Percentiles rank a stretch among this genome's conserved stretches.
phyloP scores from a whole-genome alignment of 2,113 vertebrate species.

The Conger conger region DNA sequence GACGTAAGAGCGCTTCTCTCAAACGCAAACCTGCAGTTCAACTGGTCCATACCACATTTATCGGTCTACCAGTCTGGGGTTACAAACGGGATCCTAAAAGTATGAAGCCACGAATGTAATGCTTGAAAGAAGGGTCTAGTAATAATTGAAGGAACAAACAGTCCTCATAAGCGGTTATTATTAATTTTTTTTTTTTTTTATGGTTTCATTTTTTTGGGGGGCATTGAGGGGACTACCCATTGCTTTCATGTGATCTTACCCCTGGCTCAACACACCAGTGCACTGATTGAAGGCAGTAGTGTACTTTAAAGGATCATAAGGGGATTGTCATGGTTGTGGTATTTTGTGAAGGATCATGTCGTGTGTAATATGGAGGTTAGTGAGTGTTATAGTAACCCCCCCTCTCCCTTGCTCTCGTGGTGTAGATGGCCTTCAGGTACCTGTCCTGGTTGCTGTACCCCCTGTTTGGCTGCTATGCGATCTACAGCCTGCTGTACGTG shows the following conservation, averaged over 20 bases:
- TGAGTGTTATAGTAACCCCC: neutral
- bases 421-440: constrained; percentile 92
- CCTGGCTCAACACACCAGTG: too few relatives aligned
- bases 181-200: too few relatives aligned
- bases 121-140: too few relatives aligned
- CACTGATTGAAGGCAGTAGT: too few relatives aligned
- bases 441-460: constrained; percentile 93
- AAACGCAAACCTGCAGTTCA: neutral
- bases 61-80: neutral
- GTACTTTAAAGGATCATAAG: too few relatives aligned
- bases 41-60: neutral
- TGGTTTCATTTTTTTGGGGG: too few relatives aligned
- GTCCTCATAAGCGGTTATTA: too few relatives aligned
- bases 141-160: too few relatives aligned
- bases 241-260: too few relatives aligned
- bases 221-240: too few relatives aligned
- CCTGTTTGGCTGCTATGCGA: constrained; percentile 86
- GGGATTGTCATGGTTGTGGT: too few relatives aligned
- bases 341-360: neutral
- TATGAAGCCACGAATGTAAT: neutral
- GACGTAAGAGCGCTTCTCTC: constrained; percentile 73
- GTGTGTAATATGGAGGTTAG: neutral
- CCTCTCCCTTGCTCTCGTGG: constrained; percentile 1
- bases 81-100: neutral
- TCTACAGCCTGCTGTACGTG: constrained; percentile 91